Conservation (phyloP, 2,797 vertebrate species). For the Hemitrygon akajei region DNA sequence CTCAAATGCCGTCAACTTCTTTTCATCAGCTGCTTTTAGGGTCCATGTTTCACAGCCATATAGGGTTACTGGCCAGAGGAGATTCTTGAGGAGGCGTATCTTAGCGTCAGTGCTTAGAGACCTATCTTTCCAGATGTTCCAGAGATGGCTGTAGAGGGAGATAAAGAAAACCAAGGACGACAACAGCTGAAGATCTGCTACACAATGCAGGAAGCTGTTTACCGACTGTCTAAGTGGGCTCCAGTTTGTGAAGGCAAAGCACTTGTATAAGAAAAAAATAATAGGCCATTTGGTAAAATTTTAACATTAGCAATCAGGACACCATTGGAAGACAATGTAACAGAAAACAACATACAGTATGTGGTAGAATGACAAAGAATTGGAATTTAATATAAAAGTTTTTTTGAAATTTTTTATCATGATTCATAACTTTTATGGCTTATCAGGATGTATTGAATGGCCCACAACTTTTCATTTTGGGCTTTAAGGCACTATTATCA, state of each 20-base stretch:
- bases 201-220: background rate
- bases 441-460: background rate
- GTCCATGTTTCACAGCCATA: too few species aligned
- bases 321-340: background rate
- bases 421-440: background rate
- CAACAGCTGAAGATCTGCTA: background rate
- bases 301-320: background rate
- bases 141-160: too few species aligned
- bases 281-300: background rate
- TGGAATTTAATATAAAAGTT: background rate
- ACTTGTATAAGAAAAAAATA: background rate
- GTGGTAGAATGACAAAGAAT: background rate
- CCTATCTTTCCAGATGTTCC: too few species aligned
- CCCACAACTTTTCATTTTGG: background rate
- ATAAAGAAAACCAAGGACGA: background rate
- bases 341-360: background rate
- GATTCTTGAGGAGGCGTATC: too few species aligned
- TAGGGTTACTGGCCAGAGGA: too few species aligned
- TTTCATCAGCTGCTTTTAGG: too few species aligned
- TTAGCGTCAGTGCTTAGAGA: too few species aligned
- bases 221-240: background rate
- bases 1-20: too few species aligned
- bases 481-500: too few species aligned
- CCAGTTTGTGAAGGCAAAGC: background rate
- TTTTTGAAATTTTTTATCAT: background rate